Conservation (phyloP, 2,888 invertebrate species). For the Caenorhabditis sp. region DNA sequence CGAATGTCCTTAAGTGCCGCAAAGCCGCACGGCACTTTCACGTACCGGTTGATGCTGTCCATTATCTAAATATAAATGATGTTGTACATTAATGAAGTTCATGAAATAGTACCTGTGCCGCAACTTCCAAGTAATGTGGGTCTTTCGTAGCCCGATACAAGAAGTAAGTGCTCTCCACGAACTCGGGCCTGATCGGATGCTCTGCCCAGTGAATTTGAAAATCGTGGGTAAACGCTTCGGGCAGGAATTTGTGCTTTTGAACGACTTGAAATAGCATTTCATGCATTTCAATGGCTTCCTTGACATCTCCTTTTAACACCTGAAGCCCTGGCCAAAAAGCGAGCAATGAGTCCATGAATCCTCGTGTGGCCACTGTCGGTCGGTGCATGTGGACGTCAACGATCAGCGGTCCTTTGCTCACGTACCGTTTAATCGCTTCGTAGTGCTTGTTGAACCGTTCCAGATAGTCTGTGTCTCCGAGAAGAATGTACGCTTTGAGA, state of each 20-base stretch:
- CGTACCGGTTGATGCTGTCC: conserved; percentile 90
- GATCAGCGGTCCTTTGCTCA: conserved; percentile 94
- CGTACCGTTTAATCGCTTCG: conserved; percentile 84
- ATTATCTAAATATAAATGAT: conserved; percentile 82
- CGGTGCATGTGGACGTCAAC: conserved; percentile 95
- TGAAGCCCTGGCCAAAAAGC: conserved; percentile 97
- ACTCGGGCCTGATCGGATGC: conserved; percentile 93
- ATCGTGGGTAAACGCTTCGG: conserved; percentile 97
- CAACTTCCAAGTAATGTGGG: conserved; percentile 94
- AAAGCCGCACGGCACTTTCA: conserved; percentile 95
- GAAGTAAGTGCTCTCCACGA: conserved; percentile 97
- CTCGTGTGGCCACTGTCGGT: conserved; percentile 92
- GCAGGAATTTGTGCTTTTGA: conserved; percentile 96
- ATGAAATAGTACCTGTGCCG: conserved; percentile 86
- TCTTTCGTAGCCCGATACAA: conserved; percentile 94
- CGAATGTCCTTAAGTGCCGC: conserved; percentile 97
- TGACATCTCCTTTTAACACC: conserved; percentile 89
- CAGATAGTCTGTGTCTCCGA: conserved; percentile 92
- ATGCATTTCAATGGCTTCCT: conserved; percentile 97
- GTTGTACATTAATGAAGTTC: too few relatives aligned
- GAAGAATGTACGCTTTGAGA: conserved; percentile 94
- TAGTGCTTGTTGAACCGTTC: conserved; percentile 87
- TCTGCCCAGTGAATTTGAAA: conserved; percentile 99
- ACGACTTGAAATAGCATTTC: conserved; percentile 99
- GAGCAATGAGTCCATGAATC: conserved; percentile 96